Evolutionary conservation across 2,888 invertebrate genomes (phyloP).

Genomic region (Gastracanthus pulcherrimus): DNA sequence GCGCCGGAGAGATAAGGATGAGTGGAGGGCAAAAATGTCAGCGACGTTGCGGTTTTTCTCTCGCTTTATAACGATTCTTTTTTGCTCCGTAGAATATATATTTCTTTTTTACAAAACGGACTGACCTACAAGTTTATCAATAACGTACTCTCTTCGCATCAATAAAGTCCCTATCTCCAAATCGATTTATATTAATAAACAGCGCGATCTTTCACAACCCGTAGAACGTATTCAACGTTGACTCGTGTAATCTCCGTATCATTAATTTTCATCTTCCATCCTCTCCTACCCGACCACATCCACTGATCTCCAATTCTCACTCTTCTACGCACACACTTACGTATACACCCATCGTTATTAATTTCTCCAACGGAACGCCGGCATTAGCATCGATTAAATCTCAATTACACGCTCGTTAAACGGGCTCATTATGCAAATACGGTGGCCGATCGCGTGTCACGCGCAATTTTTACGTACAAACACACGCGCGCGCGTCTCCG

Average conservation of each 20-base stretch:
- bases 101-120: too few species aligned
- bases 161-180: too few species aligned
- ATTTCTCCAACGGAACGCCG: neutral
- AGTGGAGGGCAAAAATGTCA: neutral
- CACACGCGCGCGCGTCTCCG: neutral
- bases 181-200: neutral
- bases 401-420: neutral
- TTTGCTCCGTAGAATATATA: too few species aligned
- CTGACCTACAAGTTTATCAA: too few species aligned
- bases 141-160: too few species aligned
- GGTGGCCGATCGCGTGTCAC: neutral
- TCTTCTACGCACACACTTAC: neutral
- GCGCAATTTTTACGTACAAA: neutral
- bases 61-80: too few species aligned
- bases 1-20: neutral
- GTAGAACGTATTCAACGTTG: neutral
- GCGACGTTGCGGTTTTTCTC: neutral
- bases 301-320: constrained; percentile 1
- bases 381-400: neutral
- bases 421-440: constrained; percentile 7
- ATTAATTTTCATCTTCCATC: neutral
- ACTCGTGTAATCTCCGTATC: neutral
- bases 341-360: neutral
- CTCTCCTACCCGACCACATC: neutral
- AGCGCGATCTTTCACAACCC: neutral